Evolutionary conservation across 2,113 vertebrate genomes (phyloP), one percentile per base, ranked within the genome.

Genomic region (Miniopterus natalensis): DNA sequence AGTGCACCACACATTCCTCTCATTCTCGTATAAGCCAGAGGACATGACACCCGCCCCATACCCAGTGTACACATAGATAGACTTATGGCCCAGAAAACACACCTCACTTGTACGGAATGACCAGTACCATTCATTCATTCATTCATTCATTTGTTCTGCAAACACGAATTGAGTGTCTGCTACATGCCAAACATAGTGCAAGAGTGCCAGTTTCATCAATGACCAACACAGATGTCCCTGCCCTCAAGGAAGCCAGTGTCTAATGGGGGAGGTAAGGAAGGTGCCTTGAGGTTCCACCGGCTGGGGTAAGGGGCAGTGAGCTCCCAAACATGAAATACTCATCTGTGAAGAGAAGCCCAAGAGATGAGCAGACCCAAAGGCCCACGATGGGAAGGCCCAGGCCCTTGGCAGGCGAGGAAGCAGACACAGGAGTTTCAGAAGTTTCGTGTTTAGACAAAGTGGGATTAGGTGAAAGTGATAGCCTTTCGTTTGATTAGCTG

Each of bases 391-490:
- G 73, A 31, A 75, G 73, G 73, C 73, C 73, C 29, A 59, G 45
- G 92, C 81, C 92, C 91, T 63, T 57, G 55, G 63, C 6, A 49
- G 85, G 66, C 23, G 81, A 8, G 1, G 89, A 45, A 74, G 70
- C 53, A 78, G 91, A 81, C 36, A 66, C 29, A 53, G 77, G 79
- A 74, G 89, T 93, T 96, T 96, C 29, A 53, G 77, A 77, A 83
- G 89, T 94, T 96, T 96, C 83, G 1, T 94, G 90, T 95, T 94
- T 96, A 92, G 90, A 94, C 96, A 87, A 79, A 95, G 86, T 94
- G 70, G 92, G 95, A 96, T 96, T 96, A 95, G 84, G 95, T 93
- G 96, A 97, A 97, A 97, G 96, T 94, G 94, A 97, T 95, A 70
- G n/a, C 78, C 87, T 93, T 94, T 94, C 87, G 42, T 87, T 90